These are phyloP conservation scores for Bellardia bayeri DNA, from an alignment of 2,888 invertebrate genomes.

Conservation along the genomic window DNA sequence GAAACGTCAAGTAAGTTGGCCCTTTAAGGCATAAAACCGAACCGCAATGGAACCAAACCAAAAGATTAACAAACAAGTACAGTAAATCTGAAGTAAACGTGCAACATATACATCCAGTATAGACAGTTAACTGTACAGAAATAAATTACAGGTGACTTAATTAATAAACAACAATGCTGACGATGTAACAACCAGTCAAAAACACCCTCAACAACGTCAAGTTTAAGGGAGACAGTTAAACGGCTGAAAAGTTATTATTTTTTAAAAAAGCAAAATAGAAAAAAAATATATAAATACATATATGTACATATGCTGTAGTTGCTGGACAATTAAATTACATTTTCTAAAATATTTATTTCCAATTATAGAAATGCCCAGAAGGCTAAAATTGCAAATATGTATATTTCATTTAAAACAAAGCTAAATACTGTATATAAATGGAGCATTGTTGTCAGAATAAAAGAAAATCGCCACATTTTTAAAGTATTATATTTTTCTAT, in stretches of 20 bases:
- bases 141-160: constrained; percentile 22
- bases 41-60: neutral
- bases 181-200: constrained; percentile 18
- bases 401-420: no score
- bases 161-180: constrained; percentile 21
- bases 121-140: neutral
- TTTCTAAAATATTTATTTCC: constrained; percentile 49
- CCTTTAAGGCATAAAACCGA: constrained; percentile 10
- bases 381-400: constrained; percentile 9
- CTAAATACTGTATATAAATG: no score
- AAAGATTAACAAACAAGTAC: neutral
- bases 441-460: no score
- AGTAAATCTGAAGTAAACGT: neutral
- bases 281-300: neutral
- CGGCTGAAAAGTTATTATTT: neutral
- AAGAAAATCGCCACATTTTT: no score
- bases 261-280: neutral
- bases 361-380: constrained; percentile 46
- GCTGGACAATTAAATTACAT: constrained; percentile 47
- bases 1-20: neutral
- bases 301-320: neutral
- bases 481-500: no score
- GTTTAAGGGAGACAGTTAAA: neutral
- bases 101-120: neutral
- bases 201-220: neutral